Evolutionary conservation across 2,888 invertebrate species (phyloP), one percentile per base, ranked within the genome.

Genomic region (Eupelmus urozonus): DNA sequence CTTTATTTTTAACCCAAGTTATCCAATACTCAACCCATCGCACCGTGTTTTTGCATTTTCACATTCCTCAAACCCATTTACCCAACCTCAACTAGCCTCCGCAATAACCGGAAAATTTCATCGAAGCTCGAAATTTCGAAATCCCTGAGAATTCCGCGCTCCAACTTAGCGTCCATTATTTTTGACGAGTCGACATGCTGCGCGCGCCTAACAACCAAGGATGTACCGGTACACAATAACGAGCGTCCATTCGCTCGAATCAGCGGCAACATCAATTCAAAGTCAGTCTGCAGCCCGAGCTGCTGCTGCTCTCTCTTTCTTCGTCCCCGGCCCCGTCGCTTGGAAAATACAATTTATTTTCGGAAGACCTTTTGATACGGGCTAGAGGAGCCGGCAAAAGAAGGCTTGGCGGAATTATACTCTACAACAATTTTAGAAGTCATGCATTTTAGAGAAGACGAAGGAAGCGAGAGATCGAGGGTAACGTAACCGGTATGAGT

Each of bases 381-480:
- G n/a, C n/a, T n/a, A n/a, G n/a, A n/a, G n/a, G n/a, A n/a, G n/a
- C n/a, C 9, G 20, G 49, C 29, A 18, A 34, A 69, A 59, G 74
- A 69, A 69, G 73, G 63, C 42, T 72, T 57, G 49, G 66, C 45
- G 40, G 59, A 72, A 77, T 72, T 77, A 57, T 62, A 42, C 20
- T 53, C 51, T 42, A 1, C 53, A 78, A 78, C 65, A 69, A 74
- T 74, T 78, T 73, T 74, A 74, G 74, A 74, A 70, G 25, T 78
- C 74, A 65, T 51, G 57, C 63, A 45, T 73, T 69, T 16, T 27
- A 34, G 5, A 59, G 7, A 40, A 0, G 11, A 9, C 18, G 5
- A 1, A n/a, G 34, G 53, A 34, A 25, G 23, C 53, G 11, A 49
- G 5, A 18, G 53, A 53, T 13, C 16, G 4, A 13, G n/a, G n/a